Evolutionary conservation across 2,888 invertebrate genomes (phyloP), one percentile per base, ranked within the genome.

Genomic region (Dorcus hopei): DNA sequence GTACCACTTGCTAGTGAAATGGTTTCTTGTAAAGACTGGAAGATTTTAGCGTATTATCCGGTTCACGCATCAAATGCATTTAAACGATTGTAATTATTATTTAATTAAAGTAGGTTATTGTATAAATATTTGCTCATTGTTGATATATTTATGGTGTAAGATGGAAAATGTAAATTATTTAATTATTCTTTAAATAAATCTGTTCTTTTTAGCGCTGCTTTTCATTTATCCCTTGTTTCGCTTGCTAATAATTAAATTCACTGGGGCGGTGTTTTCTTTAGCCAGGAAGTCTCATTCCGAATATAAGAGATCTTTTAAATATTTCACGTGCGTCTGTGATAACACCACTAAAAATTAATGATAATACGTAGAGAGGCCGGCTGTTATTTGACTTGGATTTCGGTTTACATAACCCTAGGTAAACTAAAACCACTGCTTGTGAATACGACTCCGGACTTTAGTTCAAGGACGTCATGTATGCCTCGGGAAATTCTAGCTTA

Each of bases 1-100:
- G 16, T 14, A 9, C 45, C 16, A 19, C 45, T 43, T 11, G 3
- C 23, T 45, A 19, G 26, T 26, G 26, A 26, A 26, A 26, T 26
- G 26, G 11, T 45, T 45, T 45, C 45, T 43, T 26, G 11, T 56
- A 49, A 56, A 56, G 56, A 56, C 56, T 56, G 56, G 45, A 39
- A 38, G 38, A 50, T 42, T 23, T 55, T 49, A 41, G 2, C 33
- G 14, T 56, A 51, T 9, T 38, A 6, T 45, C 23, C 3, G 45
- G 3, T 26, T 26, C 57, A 59, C 61, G 68, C 68, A 68, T 68
- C 54, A 65, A 66, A 70, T 70, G 69, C 69, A 67, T 68, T 68
- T 64, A 68, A 64, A 57, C 58, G 58, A 62, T 55, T 59, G 53
- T 19, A 54, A 38, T 40, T 60, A 57, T 58, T 62, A 58, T 53